Percentiles rank a stretch among this genome's conserved stretches.
phyloP scores from a whole-genome alignment of 35 echinoderm and acorn worm genomes.

The Ptychodera flava region DNA sequence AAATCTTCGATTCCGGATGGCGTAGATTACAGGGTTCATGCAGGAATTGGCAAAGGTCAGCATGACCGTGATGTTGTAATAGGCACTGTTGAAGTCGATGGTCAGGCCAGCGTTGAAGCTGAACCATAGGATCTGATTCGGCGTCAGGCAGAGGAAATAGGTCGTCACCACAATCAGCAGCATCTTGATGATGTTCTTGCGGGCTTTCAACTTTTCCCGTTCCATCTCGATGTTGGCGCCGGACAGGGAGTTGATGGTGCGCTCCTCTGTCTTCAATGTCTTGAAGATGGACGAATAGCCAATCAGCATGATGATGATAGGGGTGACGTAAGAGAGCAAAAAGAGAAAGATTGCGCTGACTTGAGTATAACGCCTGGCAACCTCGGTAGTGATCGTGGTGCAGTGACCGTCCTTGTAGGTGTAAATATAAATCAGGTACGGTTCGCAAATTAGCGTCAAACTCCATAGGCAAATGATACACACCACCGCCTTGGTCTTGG shows the following conservation, averaged over 20 bases:
- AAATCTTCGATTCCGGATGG: not conserved
- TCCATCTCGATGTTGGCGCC: constrained; percentile 42
- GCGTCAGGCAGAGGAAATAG: constrained; percentile 85
- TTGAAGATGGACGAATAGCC: constrained; percentile 74
- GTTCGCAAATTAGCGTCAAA: constrained; percentile 55
- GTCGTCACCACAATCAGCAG: constrained; percentile 61
- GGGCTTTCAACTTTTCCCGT: constrained; percentile 52
- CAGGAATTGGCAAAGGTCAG: constrained; percentile 85
- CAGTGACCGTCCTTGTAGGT: constrained; percentile 44
- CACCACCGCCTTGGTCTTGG: constrained; percentile 34
- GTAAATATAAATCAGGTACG: constrained; percentile 80
- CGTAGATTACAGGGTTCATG: constrained; percentile 97
- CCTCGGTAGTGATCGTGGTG: not conserved
- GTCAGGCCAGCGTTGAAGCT: constrained; percentile 70
- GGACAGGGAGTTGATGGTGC: constrained; percentile 21
- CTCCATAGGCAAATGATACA: constrained; percentile 75
- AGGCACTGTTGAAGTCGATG: constrained; percentile 57
- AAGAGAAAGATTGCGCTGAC: constrained; percentile 64
- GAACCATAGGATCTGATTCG: constrained; percentile 89
- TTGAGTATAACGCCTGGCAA: constrained; percentile 57
- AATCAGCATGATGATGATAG: constrained; percentile 66
- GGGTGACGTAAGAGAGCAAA: constrained; percentile 76
- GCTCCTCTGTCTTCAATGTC: constrained; percentile 41
- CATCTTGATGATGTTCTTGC: constrained; percentile 88
- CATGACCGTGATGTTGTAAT: constrained; percentile 74